Conservation (phyloP, 35 echinoderm and acorn worm genomes). For the Heliocidaris erythrogramma region DNA sequence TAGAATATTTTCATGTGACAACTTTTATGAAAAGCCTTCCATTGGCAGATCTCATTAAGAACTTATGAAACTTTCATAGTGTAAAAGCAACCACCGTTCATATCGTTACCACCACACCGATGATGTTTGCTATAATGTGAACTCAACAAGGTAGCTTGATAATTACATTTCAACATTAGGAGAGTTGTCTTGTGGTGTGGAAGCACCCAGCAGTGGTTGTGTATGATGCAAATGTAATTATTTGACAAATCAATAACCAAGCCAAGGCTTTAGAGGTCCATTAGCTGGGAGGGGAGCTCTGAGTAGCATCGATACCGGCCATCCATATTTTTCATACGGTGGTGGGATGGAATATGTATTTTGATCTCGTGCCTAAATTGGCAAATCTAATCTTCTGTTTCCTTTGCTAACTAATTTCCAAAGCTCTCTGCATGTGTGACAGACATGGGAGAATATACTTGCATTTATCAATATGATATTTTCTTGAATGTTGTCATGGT, state of each 20-base stretch:
- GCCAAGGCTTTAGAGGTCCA: slow-evolving; percentile 22
- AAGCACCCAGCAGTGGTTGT: slow-evolving; percentile 3
- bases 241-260: slow-evolving; percentile 21
- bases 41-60: too few species aligned
- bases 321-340: neutral
- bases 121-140: neutral
- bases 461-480: neutral
- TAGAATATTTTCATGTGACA: too few species aligned
- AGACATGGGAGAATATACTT: neutral
- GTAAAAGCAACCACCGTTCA: neutral
- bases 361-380: neutral
- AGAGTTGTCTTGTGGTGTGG: neutral
- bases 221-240: slow-evolving; percentile 38
- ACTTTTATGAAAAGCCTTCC: too few species aligned
- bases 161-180: neutral
- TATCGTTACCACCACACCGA: neutral
- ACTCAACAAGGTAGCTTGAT: neutral
- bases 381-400: neutral
- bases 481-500: neutral
- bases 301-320: neutral
- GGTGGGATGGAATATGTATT: neutral
- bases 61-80: too few species aligned
- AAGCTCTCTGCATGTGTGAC: neutral
- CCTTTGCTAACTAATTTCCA: neutral
- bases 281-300: neutral